Conservation (phyloP, 1,140 invertebrate species). For the Musca domestica region DNA sequence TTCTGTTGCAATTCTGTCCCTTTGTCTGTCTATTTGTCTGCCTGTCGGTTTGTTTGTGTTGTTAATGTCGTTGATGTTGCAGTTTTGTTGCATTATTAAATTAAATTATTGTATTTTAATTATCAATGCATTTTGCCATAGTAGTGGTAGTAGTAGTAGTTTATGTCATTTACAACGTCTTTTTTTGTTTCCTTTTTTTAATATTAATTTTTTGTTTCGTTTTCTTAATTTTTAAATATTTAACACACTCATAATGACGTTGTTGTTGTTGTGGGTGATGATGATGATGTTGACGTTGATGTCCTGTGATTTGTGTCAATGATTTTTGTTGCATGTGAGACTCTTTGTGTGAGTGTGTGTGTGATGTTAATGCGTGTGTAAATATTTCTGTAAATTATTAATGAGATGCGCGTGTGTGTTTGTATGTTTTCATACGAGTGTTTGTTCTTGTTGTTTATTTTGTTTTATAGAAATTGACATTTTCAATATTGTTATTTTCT, state of each 20-base stretch:
- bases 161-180: neutral
- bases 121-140: too few relatives aligned
- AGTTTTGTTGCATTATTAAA: conserved; percentile 1
- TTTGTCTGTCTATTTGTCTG: too few relatives aligned
- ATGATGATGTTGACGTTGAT: neutral
- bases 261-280: neutral
- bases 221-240: conserved; percentile 9
- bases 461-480: conserved; percentile 12
- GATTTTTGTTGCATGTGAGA: neutral
- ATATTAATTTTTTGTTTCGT: conserved; percentile 4
- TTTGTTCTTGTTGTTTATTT: conserved; percentile 1
- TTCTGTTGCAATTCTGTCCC: too few relatives aligned
- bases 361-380: neutral
- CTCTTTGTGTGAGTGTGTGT: neutral
- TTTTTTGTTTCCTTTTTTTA: neutral
- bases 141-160: neutral
- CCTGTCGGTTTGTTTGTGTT: too few relatives aligned
- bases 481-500: conserved; percentile 1
- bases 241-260: neutral
- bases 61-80: neutral
- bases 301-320: neutral
- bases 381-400: conserved; percentile 2
- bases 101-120: neutral
- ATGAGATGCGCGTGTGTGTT: neutral
- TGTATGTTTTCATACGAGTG: neutral